Conservation (phyloP, 2,888 invertebrate genomes). For the Drosophila eohydei region DNA sequence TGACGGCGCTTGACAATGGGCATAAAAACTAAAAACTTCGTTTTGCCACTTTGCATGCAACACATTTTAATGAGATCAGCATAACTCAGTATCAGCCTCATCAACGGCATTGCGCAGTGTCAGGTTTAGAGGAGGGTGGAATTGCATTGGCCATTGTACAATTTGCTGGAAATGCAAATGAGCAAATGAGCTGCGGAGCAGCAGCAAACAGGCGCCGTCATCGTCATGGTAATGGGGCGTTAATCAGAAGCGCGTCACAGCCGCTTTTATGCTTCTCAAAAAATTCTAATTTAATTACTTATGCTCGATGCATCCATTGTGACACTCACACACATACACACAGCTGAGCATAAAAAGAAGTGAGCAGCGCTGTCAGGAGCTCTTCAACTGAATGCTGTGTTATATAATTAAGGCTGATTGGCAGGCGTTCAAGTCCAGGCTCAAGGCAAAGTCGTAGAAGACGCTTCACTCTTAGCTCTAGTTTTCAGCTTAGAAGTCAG, state of each 20-base stretch:
- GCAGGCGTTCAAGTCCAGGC: conserved; percentile 38
- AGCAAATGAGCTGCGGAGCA: conserved; percentile 48
- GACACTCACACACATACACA: conserved; percentile 28
- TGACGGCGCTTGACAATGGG: conserved; percentile 46
- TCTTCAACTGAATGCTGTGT: conserved; percentile 40
- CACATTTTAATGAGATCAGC: conserved; percentile 78
- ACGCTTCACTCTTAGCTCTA: conserved; percentile 1
- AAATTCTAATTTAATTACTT: conserved; percentile 85
- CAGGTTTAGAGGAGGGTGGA: conserved; percentile 9
- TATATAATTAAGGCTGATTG: conserved; percentile 75
- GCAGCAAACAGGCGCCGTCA: conserved; percentile 35
- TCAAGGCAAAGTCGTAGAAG: conserved; percentile 14
- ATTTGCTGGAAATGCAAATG: conserved; percentile 69
- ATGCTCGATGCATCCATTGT: conserved; percentile 83
- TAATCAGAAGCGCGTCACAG: conserved; percentile 63
- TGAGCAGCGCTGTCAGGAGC: conserved; percentile 52
- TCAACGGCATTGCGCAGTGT: conserved; percentile 51
- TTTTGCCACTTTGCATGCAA: conserved; percentile 67
- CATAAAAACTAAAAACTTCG: conserved; percentile 70
- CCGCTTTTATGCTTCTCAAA: conserved; percentile 72
- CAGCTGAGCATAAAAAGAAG: conserved; percentile 61
- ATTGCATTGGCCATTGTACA: conserved; percentile 31
- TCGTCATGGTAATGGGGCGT: conserved; percentile 71
- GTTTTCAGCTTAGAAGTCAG: conserved; percentile 11
- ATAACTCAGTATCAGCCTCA: conserved; percentile 74